Evolutionary conservation across 2,113 vertebrate species (phyloP).

Genomic region (Hucho hucho): DNA sequence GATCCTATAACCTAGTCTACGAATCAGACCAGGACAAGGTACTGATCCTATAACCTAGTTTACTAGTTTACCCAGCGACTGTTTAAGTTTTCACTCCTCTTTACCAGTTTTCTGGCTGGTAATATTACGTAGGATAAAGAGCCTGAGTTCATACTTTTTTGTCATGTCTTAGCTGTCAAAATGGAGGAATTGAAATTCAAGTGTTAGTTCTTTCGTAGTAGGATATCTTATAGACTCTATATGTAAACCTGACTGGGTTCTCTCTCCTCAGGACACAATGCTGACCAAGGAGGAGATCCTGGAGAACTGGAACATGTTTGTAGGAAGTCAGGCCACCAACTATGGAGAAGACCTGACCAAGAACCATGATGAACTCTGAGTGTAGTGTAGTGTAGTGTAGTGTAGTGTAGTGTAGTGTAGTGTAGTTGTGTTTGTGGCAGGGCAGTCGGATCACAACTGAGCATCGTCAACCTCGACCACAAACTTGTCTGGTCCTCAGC

Average conservation of each 20-base stretch:
- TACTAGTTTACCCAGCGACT: constrained; percentile 76
- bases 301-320: constrained; percentile 99
- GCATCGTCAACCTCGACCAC: background rate
- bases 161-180: background rate
- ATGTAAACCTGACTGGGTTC: background rate
- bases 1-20: no score
- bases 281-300: constrained; percentile 93
- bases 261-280: constrained; percentile 81
- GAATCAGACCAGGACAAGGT: constrained; percentile 81
- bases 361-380: constrained; percentile 93
- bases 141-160: background rate
- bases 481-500: background rate
- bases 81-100: no score
- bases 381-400: constrained; percentile 45
- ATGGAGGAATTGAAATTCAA: no score
- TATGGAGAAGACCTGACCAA: constrained; percentile 96
- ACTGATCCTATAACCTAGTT: constrained; percentile 74
- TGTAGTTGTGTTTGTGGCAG: background rate
- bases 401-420: constrained; percentile 40
- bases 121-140: no score
- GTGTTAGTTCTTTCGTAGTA: no score
- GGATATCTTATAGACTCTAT: no score
- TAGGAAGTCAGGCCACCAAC: constrained; percentile 98
- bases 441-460: constrained; percentile 5
- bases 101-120: no score